Conservation (phyloP, 2,113 vertebrate species). For the Grammomys surdaster region DNA sequence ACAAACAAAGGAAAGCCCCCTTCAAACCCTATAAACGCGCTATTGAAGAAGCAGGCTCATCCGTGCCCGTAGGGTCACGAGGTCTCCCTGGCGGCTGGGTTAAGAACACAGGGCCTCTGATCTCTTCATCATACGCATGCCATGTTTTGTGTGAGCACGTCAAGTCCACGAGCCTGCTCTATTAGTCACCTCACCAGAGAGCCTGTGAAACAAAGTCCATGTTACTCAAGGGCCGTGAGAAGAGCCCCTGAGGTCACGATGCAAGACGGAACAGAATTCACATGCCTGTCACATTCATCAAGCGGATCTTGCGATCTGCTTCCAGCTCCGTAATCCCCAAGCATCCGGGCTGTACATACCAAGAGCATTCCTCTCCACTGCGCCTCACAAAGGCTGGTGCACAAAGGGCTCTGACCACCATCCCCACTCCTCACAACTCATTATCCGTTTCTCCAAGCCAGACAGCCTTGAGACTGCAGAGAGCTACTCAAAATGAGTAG, state of each 20-base stretch:
- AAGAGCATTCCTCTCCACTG: slow-evolving; percentile 7
- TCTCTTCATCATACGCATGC: slow-evolving; percentile 12
- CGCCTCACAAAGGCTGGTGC: not conserved
- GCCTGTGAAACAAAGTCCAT: slow-evolving; percentile 36
- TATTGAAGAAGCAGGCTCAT: not conserved
- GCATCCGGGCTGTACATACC: not conserved
- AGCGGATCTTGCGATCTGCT: slow-evolving; percentile 8
- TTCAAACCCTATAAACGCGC: not conserved
- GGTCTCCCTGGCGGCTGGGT: not conserved
- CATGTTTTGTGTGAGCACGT: not conserved
- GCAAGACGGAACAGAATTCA: slow-evolving; percentile 58
- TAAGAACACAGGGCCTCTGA: not conserved
- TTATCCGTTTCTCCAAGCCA: slow-evolving; percentile 3
- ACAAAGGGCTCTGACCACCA: not conserved
- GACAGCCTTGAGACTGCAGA: not conserved
- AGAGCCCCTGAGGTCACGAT: slow-evolving; percentile 45
- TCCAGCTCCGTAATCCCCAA: slow-evolving; percentile 46
- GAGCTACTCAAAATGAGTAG: not conserved
- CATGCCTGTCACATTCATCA: slow-evolving; percentile 48
- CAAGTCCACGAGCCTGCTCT: not conserved
- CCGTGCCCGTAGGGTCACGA: not conserved
- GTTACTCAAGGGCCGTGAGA: not conserved
- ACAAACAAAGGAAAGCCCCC: not conserved
- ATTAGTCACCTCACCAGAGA: slow-evolving; percentile 57
- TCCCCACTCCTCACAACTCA: not conserved